These are phyloP conservation scores for Brachymystax lenok DNA, from an alignment of 2,797 vertebrate genomes.

Conservation along the genomic window DNA sequence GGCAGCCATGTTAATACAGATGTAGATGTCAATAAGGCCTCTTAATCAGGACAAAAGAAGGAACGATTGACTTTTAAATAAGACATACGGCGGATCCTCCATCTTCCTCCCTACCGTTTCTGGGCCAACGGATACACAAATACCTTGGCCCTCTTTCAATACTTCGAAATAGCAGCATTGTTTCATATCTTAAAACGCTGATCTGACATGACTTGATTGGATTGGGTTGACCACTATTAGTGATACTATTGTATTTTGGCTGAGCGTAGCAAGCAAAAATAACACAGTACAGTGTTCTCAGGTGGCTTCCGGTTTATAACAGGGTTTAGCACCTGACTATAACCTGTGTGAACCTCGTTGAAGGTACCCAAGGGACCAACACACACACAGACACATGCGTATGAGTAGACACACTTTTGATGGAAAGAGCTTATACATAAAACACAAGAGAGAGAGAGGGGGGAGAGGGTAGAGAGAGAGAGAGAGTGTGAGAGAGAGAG, in stretches of 20 bases:
- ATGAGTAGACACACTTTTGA: neutral
- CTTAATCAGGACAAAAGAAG: slow-evolving; percentile 78
- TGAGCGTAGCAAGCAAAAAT: neutral
- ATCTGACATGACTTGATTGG: slow-evolving; percentile 1
- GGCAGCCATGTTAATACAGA: slow-evolving; percentile 70
- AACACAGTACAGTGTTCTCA: neutral
- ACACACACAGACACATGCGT: slow-evolving; percentile 4
- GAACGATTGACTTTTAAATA: slow-evolving; percentile 76
- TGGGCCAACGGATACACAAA: neutral
- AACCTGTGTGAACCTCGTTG: slow-evolving; percentile 2
- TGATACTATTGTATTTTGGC: neutral
- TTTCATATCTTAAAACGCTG: neutral
- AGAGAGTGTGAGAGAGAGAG: neutral
- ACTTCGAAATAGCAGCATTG: neutral
- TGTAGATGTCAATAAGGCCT: slow-evolving; percentile 81
- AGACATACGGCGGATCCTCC: slow-evolving; percentile 53
- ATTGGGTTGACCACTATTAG: neutral
- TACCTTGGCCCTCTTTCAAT: neutral
- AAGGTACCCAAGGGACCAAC: neutral
- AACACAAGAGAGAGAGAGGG: neutral
- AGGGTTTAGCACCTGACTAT: slow-evolving; percentile 10
- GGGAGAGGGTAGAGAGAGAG: neutral
- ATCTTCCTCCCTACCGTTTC: neutral
- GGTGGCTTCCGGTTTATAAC: neutral
- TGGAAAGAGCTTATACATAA: neutral